Percentiles rank a stretch among this genome's conserved stretches.
These are phyloP conservation scores for Macroramphosus scolopax DNA, from an alignment of 2,797 vertebrate genomes.

Conservation along the genomic window DNA sequence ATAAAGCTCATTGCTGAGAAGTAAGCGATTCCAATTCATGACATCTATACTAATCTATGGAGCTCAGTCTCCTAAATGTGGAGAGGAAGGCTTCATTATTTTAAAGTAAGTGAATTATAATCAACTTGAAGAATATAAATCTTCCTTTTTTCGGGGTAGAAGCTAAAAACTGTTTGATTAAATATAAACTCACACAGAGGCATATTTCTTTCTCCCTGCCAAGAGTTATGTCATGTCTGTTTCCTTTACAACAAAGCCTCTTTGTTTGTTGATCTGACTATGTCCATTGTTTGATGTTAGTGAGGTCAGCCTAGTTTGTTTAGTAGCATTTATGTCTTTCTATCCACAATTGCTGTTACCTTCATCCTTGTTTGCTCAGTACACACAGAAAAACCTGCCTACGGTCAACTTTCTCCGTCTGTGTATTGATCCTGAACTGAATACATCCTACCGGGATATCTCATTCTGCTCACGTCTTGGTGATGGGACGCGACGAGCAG, in stretches of 20 bases:
- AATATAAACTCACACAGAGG: constrained; percentile 9
- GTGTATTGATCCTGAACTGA: constrained; percentile 39
- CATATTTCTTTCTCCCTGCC: constrained; percentile 22
- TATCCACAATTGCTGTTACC: background rate
- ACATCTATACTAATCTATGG: too few relatives aligned
- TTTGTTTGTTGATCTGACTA: constrained; percentile 59
- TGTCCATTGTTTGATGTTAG: constrained; percentile 59
- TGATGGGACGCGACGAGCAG: constrained; percentile 40
- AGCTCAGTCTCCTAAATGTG: background rate
- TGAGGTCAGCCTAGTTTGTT: constrained; percentile 69
- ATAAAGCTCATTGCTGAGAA: constrained; percentile 13
- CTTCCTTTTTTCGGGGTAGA: constrained; percentile 1
- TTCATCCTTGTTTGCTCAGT: constrained; percentile 29
- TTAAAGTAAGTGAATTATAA: background rate
- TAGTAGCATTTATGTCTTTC: constrained; percentile 21
- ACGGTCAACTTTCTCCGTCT: constrained; percentile 19
- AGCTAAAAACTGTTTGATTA: constrained; percentile 8
- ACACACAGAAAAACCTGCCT: constrained; percentile 25
- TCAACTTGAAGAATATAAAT: background rate
- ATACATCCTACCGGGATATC: constrained; percentile 31
- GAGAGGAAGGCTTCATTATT: background rate
- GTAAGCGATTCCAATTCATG: constrained; percentile 8
- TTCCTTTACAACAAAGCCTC: constrained; percentile 57
- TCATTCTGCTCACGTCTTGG: constrained; percentile 63
- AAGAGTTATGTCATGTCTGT: constrained; percentile 50